Evolutionary conservation across 64 coral and sea anemone genomes (phyloP).

Genomic region (Cladopsammia gracilis): DNA sequence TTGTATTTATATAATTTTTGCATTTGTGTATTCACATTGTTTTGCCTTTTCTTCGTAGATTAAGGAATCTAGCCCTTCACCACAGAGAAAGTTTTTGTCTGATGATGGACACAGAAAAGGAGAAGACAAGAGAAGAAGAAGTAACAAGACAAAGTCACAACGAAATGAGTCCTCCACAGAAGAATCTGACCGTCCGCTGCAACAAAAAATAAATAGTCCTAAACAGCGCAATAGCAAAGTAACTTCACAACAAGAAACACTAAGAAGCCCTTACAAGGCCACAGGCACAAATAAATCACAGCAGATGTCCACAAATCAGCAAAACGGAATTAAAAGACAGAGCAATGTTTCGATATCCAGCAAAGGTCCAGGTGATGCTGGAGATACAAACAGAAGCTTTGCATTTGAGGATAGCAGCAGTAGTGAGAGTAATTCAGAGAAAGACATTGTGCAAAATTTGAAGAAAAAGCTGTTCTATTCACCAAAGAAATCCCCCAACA

Average conservation of each 20-base stretch:
- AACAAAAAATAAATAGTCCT: background rate
- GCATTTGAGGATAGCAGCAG: background rate
- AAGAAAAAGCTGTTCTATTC: constrained; percentile 21
- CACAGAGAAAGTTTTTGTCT: background rate
- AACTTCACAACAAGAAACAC: background rate
- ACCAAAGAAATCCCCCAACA: background rate
- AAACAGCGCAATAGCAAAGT: background rate
- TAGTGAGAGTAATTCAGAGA: background rate
- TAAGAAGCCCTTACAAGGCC: background rate
- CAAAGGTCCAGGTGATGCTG: background rate
- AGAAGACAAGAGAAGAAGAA: background rate
- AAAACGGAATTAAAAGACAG: background rate
- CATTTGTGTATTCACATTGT: background rate
- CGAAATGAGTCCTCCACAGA: background rate
- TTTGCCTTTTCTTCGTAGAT: background rate
- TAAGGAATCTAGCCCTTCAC: background rate
- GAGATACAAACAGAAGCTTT: background rate
- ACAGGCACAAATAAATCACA: background rate
- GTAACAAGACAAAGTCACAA: background rate
- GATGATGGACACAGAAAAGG: background rate
- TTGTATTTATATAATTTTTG: background rate
- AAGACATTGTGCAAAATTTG: background rate
- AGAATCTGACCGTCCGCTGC: background rate
- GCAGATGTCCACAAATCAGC: background rate
- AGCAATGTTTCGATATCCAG: background rate